These are phyloP conservation scores for Anthophora plumipes DNA, from an alignment of 2,888 invertebrate species.

Conservation along the genomic window DNA sequence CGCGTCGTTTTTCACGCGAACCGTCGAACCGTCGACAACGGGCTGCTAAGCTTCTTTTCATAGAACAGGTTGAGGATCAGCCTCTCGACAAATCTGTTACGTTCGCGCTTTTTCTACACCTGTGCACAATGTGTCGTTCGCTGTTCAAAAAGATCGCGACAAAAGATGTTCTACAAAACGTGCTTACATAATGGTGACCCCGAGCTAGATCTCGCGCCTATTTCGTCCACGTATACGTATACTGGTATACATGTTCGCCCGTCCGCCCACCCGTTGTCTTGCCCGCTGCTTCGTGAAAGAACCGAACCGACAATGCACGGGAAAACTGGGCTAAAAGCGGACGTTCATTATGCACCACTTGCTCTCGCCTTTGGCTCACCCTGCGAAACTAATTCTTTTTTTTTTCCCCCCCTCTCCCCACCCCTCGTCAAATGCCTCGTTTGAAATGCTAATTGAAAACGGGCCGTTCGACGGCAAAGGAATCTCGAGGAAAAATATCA, in stretches of 20 bases:
- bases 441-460: no score
- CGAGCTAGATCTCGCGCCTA: slow-evolving; percentile 19
- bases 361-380: background rate
- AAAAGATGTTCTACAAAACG: slow-evolving; percentile 47
- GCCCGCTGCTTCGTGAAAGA: background rate
- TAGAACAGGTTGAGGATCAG: slow-evolving; percentile 13
- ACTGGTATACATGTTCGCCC: background rate
- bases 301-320: slow-evolving; percentile 2
- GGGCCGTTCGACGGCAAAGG: no score
- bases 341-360: slow-evolving; percentile 17
- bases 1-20: background rate
- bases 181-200: slow-evolving; percentile 30
- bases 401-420: no score
- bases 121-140: slow-evolving; percentile 28
- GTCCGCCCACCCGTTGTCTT: slow-evolving; percentile 3
- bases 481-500: background rate
- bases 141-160: slow-evolving; percentile 42
- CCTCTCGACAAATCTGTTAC: slow-evolving; percentile 36
- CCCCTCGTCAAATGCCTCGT: no score
- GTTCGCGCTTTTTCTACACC: slow-evolving; percentile 32
- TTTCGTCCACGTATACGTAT: slow-evolving; percentile 4
- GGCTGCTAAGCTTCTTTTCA: slow-evolving; percentile 29
- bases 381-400: background rate
- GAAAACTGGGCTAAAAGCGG: slow-evolving; percentile 33
- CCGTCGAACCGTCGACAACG: background rate